A percentile compares a stretch with the other conserved stretches of the same genome.
phyloP scores from a whole-genome alignment of 2,797 vertebrate genomes.

The Argya squamiceps region DNA sequence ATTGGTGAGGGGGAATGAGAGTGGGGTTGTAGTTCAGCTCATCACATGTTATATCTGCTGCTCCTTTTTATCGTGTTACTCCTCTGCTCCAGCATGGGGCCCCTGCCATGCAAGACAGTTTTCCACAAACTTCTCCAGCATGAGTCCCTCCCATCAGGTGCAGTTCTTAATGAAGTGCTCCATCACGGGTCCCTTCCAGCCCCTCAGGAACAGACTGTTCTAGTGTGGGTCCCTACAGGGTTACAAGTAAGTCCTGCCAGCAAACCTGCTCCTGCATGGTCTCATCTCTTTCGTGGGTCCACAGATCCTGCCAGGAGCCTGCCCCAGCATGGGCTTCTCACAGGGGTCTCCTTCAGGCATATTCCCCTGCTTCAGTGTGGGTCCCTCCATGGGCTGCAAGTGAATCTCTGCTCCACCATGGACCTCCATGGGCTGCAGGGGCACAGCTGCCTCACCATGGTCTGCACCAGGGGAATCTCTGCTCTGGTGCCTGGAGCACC shows the following conservation, averaged over 20 bases:
- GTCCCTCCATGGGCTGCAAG: rapidly evolving
- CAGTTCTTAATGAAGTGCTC: background rate
- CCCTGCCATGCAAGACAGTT: background rate
- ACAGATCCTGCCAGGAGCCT: background rate
- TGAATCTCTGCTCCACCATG: background rate
- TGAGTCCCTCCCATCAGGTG: background rate
- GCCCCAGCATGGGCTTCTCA: background rate
- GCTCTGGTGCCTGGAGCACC: background rate
- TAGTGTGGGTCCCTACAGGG: background rate
- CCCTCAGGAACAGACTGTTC: too few species aligned
- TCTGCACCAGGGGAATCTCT: background rate
- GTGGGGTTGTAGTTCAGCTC: background rate
- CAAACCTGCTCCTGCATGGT: background rate
- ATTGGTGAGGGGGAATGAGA: too few species aligned
- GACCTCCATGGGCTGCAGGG: background rate
- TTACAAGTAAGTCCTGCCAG: background rate
- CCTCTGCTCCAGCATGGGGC: background rate
- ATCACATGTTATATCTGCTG: background rate
- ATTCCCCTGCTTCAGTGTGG: background rate
- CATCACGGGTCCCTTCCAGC: background rate
- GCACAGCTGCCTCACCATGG: background rate
- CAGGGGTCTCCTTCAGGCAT: background rate
- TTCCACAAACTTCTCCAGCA: background rate
- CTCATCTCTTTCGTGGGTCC: background rate
- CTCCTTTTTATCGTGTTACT: background rate